These are phyloP conservation scores for Casuarius casuarius DNA, from an alignment of 2,113 vertebrate species.

Conservation along the genomic window DNA sequence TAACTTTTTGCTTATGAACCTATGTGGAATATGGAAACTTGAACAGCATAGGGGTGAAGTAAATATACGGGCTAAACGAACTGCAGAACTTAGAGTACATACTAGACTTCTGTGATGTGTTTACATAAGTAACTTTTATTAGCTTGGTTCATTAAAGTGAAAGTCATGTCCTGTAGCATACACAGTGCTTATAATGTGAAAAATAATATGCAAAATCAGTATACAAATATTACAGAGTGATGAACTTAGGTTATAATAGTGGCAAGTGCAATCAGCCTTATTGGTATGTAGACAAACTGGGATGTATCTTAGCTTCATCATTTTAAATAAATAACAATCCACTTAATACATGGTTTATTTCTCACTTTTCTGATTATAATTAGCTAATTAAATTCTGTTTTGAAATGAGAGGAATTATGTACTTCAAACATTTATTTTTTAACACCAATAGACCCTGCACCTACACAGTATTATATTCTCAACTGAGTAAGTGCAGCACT, in stretches of 20 bases:
- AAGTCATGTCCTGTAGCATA: neutral
- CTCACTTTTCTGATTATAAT: constrained; percentile 8
- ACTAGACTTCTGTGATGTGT: neutral
- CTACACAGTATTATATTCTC: neutral
- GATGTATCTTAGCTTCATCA: neutral
- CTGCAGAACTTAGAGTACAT: neutral
- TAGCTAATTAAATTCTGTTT: neutral
- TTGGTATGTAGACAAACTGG: neutral
- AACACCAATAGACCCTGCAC: neutral
- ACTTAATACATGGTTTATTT: neutral
- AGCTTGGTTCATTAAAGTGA: neutral
- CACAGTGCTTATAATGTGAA: neutral
- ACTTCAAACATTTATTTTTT: neutral
- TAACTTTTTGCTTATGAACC: neutral
- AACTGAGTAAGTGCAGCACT: neutral
- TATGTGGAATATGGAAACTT: neutral
- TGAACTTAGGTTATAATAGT: neutral
- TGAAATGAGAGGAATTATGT: neutral
- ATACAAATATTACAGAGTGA: neutral
- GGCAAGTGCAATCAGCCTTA: neutral
- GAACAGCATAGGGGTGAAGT: neutral
- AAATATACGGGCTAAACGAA: neutral
- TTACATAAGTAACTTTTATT: neutral
- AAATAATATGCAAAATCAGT: neutral
- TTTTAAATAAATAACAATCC: neutral